Evolutionary conservation across 2,888 invertebrate species (phyloP).

Genomic region (Cataglyphis altisquamis): DNA sequence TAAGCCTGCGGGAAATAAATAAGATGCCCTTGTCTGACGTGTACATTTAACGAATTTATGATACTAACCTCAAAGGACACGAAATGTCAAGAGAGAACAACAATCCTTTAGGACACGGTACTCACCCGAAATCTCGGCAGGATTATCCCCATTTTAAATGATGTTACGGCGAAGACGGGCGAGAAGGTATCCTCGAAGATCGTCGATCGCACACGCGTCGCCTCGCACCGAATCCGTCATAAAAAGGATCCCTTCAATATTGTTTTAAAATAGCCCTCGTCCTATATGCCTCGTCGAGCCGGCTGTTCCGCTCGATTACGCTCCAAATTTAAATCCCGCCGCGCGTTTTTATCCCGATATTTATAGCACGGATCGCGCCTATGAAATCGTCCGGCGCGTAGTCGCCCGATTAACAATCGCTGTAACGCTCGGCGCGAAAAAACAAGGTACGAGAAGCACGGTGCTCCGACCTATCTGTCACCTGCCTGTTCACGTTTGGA

Average conservation of each 20-base stretch:
- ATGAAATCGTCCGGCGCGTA: slow-evolving; percentile 50
- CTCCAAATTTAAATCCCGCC: slow-evolving; percentile 80
- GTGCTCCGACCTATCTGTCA: not conserved
- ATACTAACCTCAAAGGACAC: slow-evolving; percentile 63
- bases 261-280: slow-evolving; percentile 57
- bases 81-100: not conserved
- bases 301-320: slow-evolving; percentile 48
- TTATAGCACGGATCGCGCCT: slow-evolving; percentile 69
- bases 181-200: not conserved
- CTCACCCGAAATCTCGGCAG: slow-evolving; percentile 83
- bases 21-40: not conserved
- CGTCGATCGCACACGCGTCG: slow-evolving; percentile 27
- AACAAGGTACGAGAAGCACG: not conserved
- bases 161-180: slow-evolving; percentile 15
- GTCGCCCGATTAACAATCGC: slow-evolving; percentile 5
- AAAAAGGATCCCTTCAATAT: slow-evolving; percentile 13
- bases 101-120: slow-evolving; percentile 52
- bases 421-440: slow-evolving; percentile 17
- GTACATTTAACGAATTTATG: slow-evolving; percentile 16
- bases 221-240: slow-evolving; percentile 38
- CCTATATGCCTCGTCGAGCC: slow-evolving; percentile 38
- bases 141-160: slow-evolving; percentile 80
- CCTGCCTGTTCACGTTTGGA: not conserved
- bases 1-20: not conserved
- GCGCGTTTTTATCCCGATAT: slow-evolving; percentile 66